Evolutionary conservation across 2,113 vertebrate genomes (phyloP).

Genomic region (Suricata suricatta): DNA sequence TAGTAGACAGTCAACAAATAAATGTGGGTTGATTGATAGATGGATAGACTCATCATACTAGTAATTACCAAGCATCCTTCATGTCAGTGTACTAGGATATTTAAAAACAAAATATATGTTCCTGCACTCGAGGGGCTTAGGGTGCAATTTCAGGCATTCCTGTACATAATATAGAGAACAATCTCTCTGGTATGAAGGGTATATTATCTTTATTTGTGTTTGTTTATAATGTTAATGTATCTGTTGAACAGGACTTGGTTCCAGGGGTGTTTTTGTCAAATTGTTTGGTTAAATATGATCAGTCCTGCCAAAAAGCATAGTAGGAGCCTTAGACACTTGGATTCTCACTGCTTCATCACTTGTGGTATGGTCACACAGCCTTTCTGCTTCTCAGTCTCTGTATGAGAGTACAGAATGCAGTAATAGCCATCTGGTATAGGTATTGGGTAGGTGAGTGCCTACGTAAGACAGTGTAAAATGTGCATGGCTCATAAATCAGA

Average conservation of each 20-base stretch:
- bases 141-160: neutral
- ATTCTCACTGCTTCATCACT: neutral
- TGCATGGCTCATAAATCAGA: neutral
- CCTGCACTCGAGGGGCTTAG: neutral
- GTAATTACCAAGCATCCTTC: neutral
- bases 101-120: neutral
- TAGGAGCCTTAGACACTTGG: neutral
- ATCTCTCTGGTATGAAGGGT: neutral
- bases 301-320: neutral
- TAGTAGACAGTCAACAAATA: neutral
- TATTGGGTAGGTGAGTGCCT: neutral
- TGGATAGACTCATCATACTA: neutral
- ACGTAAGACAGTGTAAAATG: neutral
- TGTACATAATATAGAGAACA: neutral
- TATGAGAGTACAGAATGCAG: neutral
- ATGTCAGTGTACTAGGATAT: neutral
- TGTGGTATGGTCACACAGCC: neutral
- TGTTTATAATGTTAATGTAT: neutral
- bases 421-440: neutral
- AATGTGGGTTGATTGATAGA: neutral
- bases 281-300: neutral
- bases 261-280: neutral
- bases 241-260: neutral
- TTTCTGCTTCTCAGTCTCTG: neutral
- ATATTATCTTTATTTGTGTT: neutral